Percentiles rank a stretch among this genome's conserved stretches.
Conservation (phyloP, 2,797 vertebrate genomes). For the Hoplostethus atlanticus region DNA sequence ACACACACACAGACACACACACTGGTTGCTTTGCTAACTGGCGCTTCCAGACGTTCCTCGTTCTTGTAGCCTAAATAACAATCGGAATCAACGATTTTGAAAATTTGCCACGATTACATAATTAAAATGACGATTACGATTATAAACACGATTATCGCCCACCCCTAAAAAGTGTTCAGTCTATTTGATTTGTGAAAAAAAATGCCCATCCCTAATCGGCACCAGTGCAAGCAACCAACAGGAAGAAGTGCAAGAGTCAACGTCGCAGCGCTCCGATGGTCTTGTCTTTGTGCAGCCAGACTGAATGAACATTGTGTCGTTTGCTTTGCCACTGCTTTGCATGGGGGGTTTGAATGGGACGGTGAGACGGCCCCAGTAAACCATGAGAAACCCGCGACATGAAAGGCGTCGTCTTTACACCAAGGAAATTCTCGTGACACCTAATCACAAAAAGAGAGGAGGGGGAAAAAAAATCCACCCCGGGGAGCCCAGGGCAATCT, state of each 20-base stretch:
- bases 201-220: not conserved
- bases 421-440: conserved; percentile 86
- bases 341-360: conserved; percentile 61
- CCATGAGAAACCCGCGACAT: conserved; percentile 82
- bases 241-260: conserved; percentile 35
- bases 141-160: too few species aligned
- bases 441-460: conserved; percentile 82
- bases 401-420: conserved; percentile 86
- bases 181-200: not conserved
- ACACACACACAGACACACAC: too few species aligned
- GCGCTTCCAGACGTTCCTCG: too few species aligned
- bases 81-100: too few species aligned
- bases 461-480: conserved; percentile 70
- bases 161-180: not conserved
- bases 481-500: conserved; percentile 79
- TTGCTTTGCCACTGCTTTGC: conserved; percentile 64
- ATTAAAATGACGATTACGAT: too few species aligned
- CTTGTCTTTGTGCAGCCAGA: conserved; percentile 48
- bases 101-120: too few species aligned
- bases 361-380: conserved; percentile 61
- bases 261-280: conserved; percentile 34
- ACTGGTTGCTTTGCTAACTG: too few species aligned
- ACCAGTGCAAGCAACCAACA: not conserved
- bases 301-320: conserved; percentile 76
- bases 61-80: too few species aligned